phyloP scores from a whole-genome alignment of 2,888 invertebrate genomes.

The Tetranychus truncatus region DNA sequence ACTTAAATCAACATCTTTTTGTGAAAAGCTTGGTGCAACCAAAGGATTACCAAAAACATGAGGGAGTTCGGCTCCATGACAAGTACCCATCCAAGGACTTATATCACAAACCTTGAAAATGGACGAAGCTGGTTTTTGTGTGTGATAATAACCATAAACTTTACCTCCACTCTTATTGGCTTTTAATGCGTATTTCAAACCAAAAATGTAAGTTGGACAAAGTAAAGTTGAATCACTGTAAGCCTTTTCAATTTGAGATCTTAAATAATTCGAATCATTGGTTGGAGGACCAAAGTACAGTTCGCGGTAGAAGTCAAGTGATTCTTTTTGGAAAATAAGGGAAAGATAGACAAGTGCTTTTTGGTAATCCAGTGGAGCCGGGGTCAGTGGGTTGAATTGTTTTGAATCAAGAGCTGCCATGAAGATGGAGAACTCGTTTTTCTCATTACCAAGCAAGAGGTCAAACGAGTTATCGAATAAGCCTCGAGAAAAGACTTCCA shows the following conservation, averaged over 20 bases:
- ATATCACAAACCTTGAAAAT: not conserved
- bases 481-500: not conserved
- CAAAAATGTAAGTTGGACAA: conserved; percentile 2
- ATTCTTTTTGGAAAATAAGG: not conserved
- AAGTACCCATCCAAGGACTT: conserved; percentile 20
- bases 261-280: not conserved
- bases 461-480: not conserved
- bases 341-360: not conserved
- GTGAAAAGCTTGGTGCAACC: not conserved
- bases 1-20: conserved; percentile 10
- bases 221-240: not conserved
- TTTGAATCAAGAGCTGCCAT: not conserved
- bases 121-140: conserved; percentile 9
- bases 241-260: not conserved
- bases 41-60: conserved; percentile 19
- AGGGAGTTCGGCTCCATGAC: conserved; percentile 21
- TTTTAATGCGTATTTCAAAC: not conserved
- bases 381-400: not conserved
- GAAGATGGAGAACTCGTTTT: conserved; percentile 4
- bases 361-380: not conserved
- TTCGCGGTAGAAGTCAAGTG: not conserved
- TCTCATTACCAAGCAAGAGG: not conserved
- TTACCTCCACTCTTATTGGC: not conserved
- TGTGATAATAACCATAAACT: conserved; percentile 13
- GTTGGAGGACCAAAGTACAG: not conserved